phyloP scores from a whole-genome alignment of 1,140 invertebrate species.

The Caenorhabditis inopinata region DNA sequence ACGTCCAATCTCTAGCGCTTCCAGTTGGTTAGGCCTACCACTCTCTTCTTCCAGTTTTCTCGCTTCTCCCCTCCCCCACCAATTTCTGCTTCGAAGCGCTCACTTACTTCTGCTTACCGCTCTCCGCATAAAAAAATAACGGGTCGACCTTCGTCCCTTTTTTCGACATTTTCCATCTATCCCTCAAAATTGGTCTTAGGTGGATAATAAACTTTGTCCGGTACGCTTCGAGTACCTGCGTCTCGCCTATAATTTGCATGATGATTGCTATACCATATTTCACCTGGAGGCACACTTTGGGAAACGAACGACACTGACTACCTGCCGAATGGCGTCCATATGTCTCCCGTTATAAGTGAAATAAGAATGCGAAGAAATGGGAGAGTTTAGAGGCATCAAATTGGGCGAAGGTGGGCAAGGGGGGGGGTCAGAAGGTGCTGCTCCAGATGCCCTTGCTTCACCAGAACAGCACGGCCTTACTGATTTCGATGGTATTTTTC shows the following conservation, averaged over 20 bases:
- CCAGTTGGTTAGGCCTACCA: not conserved
- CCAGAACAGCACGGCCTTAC: too few relatives aligned
- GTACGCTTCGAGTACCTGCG: not conserved
- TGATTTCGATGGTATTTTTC: too few relatives aligned
- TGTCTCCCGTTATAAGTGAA: slow-evolving; percentile 1
- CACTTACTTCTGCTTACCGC: not conserved
- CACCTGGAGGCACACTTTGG: not conserved
- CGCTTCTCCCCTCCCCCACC: not conserved
- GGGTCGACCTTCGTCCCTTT: slow-evolving; percentile 6
- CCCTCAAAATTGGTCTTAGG: not conserved
- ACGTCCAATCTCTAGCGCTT: not conserved
- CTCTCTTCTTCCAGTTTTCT: not conserved
- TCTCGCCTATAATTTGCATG: slow-evolving; percentile 13
- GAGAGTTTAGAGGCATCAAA: slow-evolving; percentile 13
- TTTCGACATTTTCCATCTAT: not conserved
- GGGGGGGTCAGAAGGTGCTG: not conserved
- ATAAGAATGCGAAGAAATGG: not conserved
- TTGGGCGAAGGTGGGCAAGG: too few relatives aligned
- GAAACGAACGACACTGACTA: slow-evolving; percentile 28
- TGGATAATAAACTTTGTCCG: slow-evolving; percentile 23
- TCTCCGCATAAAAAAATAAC: not conserved
- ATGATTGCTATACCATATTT: slow-evolving; percentile 15
- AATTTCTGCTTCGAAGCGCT: not conserved
- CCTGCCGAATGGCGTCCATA: slow-evolving; percentile 24
- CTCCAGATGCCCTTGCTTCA: slow-evolving; percentile 17